phyloP scores from a whole-genome alignment of 2,113 vertebrate species.

The Gallinago jamesoni region DNA sequence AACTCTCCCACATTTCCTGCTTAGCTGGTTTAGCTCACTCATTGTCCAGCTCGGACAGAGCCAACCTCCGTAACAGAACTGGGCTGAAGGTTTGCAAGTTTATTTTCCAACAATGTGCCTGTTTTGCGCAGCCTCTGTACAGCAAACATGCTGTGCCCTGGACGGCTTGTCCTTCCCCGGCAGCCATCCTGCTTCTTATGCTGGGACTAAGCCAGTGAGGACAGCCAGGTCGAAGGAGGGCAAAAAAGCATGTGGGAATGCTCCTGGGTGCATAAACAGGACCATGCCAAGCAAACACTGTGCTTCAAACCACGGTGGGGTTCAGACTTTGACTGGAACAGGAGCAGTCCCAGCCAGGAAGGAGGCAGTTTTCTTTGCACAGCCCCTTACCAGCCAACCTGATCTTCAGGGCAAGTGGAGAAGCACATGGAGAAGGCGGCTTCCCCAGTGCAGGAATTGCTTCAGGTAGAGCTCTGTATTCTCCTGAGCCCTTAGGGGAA shows the following conservation, averaged over 20 bases:
- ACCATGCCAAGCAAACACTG: not conserved
- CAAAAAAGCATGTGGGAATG: not conserved
- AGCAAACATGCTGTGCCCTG: not conserved
- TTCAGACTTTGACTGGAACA: not conserved
- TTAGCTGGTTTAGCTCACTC: conserved; percentile 18
- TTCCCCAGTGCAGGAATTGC: not conserved
- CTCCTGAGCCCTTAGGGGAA: not conserved
- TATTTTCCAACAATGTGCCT: not conserved
- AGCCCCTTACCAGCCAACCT: not conserved
- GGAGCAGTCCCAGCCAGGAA: not conserved
- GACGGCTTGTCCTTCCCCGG: not conserved
- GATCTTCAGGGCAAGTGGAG: not conserved
- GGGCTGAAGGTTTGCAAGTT: not conserved
- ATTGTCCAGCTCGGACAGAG: not conserved
- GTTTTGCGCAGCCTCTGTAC: not conserved
- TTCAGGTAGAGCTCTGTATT: not conserved
- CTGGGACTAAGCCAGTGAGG: not conserved
- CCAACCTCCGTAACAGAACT: not conserved
- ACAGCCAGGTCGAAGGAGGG: not conserved
- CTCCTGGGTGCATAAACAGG: not conserved
- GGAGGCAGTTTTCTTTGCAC: not conserved
- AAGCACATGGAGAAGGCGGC: not conserved
- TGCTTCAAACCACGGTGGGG: not conserved
- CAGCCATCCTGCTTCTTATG: not conserved
- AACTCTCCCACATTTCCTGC: conserved; percentile 17